Conservation (phyloP, 2,113 vertebrate species). For the Gymnorhina tibicen region DNA sequence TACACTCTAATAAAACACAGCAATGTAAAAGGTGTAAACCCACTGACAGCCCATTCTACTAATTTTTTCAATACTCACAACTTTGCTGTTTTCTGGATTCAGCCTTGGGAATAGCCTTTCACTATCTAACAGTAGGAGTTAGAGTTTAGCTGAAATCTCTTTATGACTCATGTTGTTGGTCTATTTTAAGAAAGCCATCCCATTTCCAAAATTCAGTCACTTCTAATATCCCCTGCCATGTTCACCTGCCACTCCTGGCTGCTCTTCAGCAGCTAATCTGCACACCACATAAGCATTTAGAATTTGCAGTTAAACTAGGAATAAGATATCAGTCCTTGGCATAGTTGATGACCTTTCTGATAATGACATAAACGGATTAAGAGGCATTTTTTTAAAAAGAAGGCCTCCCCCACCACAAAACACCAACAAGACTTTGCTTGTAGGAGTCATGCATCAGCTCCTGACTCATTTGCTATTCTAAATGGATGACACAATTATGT, state of each 20-base stretch:
- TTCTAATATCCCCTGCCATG: conserved; percentile 49
- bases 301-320: conserved; percentile 46
- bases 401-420: background rate
- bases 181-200: conserved; percentile 69
- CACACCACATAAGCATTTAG: conserved; percentile 50
- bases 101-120: background rate
- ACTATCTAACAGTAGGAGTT: background rate
- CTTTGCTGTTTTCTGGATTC: background rate
- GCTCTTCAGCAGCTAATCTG: conserved; percentile 65
- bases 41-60: background rate
- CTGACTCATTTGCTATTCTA: background rate
- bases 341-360: conserved; percentile 22
- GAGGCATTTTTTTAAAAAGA: background rate
- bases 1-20: background rate
- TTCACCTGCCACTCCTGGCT: conserved; percentile 62
- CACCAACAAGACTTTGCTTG: background rate
- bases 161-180: conserved; percentile 6
- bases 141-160: conserved; percentile 34
- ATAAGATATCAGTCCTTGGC: conserved; percentile 33
- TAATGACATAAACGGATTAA: background rate
- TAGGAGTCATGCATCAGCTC: background rate
- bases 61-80: background rate
- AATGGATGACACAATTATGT: conserved; percentile 12
- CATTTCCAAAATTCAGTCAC: conserved; percentile 64
- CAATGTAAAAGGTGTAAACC: background rate